Base-by-base conservation (phyloP, 2,888 invertebrate species). In the Tuta absoluta region DNA sequence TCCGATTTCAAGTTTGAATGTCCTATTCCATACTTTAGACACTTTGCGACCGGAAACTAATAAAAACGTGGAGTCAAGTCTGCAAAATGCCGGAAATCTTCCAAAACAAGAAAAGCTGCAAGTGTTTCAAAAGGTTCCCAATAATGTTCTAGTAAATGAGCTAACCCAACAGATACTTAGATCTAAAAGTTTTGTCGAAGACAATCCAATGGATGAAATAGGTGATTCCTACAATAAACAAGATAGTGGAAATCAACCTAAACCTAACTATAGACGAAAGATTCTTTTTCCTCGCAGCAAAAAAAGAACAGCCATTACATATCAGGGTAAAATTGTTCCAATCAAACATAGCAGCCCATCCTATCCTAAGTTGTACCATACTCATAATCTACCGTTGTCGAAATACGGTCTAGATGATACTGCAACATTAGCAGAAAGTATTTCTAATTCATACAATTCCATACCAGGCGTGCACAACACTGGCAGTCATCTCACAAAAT, bases 321-420 rank as follows among this genome's bases (percentile, higher is more conserved):
- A 45, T 45, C 45, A 45, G n/a, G 45, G 45, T 17, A 45, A 45
- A n/a, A n/a, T 45, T 45, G 45, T 45, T 17, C 45, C 45, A n/a
- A 45, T 45, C 45, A 45, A 45, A 45, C 45, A 45, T 17, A 17
- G 3, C 45, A 45, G 45, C 45, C 45, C 45, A 45, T n/a, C n/a
- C n/a, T 45, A 17, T n/a, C 45, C 45, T 5, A n/a, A n/a, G 17
- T 45, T n/a, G n/a, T 45, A 45, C 11, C 17, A 45, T 45, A 45
- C n/a, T 17, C 17, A 45, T 45, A 45, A n/a, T 17, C 1, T 45
- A 8, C n/a, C 45, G n/a, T 45, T 45, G n/a, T 17, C 45, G 4
- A 45, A 17, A 45, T 7, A 17, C 45, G 45, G 17, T 17, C n/a
- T 17, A 17, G 17, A 45, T 2, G 45, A 45, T 45, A 4, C 45